phyloP scores from a whole-genome alignment of 1,140 invertebrate genomes.

The Oncopodura yosiiana region DNA sequence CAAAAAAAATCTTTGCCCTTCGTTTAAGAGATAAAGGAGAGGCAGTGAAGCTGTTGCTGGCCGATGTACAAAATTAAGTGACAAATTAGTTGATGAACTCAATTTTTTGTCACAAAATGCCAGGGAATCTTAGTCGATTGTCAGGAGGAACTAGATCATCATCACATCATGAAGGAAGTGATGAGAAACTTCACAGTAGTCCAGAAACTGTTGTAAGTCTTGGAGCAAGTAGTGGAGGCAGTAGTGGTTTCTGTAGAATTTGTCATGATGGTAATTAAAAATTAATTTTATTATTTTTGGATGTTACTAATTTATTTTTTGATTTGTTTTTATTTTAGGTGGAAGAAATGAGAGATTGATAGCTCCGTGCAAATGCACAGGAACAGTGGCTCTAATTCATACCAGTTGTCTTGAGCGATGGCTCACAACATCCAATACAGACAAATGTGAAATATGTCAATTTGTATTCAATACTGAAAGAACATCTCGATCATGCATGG shows the following conservation, averaged over 20 bases:
- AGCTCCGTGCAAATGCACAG: conserved; percentile 50
- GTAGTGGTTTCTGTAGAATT: conserved; percentile 40
- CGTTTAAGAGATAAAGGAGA: too few relatives aligned
- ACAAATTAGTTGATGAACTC: too few relatives aligned
- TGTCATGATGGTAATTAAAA: conserved; percentile 39
- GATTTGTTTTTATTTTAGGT: conserved; percentile 35
- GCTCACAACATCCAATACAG: conserved; percentile 48
- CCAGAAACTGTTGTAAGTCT: too few relatives aligned
- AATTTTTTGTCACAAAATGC: too few relatives aligned
- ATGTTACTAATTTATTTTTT: not conserved
- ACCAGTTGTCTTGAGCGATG: conserved; percentile 49
- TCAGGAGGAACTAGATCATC: too few relatives aligned
- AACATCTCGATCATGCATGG: conserved; percentile 38
- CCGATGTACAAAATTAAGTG: too few relatives aligned
- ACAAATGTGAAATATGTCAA: conserved; percentile 51
- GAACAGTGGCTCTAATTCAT: conserved; percentile 48
- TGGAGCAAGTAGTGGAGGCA: too few relatives aligned
- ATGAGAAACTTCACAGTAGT: too few relatives aligned
- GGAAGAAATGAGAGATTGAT: conserved; percentile 44
- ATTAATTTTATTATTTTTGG: not conserved
- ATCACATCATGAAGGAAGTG: too few relatives aligned
- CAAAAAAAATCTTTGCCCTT: too few relatives aligned
- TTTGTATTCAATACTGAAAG: conserved; percentile 42
- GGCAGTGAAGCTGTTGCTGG: too few relatives aligned
- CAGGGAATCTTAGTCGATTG: too few relatives aligned